Conservation (phyloP, 2,113 vertebrate genomes). For the Eira barbara region DNA sequence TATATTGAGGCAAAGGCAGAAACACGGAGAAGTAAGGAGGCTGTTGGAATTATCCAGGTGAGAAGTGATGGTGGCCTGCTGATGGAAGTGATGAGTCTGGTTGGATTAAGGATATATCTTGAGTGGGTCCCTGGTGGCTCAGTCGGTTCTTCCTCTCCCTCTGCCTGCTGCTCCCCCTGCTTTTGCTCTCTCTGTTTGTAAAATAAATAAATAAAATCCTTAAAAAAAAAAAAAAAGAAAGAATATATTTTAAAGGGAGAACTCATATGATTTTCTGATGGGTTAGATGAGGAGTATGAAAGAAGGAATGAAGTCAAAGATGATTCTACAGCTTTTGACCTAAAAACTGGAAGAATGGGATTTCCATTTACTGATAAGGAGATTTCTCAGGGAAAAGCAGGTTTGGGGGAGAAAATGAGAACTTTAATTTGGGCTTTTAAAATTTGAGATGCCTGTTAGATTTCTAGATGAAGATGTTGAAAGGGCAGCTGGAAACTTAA, state of each 20-base stretch:
- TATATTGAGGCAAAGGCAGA: neutral
- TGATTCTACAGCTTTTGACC: neutral
- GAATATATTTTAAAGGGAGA: neutral
- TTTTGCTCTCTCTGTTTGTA: neutral
- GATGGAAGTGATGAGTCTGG: neutral
- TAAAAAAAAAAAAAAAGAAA: neutral
- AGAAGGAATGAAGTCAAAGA: neutral
- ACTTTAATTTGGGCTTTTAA: neutral
- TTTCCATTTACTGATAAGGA: neutral
- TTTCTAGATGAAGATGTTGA: neutral
- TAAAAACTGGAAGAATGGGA: constrained; percentile 4
- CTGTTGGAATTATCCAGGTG: neutral
- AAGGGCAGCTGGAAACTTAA: neutral
- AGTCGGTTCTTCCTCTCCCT: neutral
- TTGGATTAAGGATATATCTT: neutral
- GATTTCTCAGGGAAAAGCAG: neutral
- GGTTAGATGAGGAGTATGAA: neutral
- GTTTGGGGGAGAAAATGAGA: neutral
- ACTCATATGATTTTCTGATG: neutral
- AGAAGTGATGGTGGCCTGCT: neutral
- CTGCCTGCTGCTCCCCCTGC: neutral
- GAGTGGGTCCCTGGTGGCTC: neutral
- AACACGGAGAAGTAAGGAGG: neutral
- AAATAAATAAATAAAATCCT: neutral
- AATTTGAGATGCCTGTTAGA: neutral